Conservation (phyloP, 2,797 vertebrate species). For the Semaprochilodus insignis region DNA sequence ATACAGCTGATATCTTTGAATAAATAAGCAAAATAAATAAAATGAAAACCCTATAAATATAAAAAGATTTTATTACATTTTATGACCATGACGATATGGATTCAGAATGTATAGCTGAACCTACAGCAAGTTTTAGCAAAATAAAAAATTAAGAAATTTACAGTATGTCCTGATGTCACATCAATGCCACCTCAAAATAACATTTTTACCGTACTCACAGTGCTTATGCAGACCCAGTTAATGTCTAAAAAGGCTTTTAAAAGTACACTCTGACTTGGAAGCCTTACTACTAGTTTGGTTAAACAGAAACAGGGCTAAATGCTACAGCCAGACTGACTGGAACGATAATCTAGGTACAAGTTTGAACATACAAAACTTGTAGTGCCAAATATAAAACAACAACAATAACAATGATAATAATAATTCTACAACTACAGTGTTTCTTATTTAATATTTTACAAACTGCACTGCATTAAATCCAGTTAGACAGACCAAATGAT, state of each 20-base stretch:
- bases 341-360: not conserved
- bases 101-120: not conserved
- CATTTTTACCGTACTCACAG: not conserved
- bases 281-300: not conserved
- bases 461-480: too few species aligned
- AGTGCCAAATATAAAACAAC: too few species aligned
- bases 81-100: not conserved
- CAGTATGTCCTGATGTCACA: too few species aligned
- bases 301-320: not conserved
- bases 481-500: too few species aligned
- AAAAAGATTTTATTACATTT: not conserved
- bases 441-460: too few species aligned
- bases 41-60: too few species aligned
- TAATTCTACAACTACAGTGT: too few species aligned
- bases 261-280: not conserved
- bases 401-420: too few species aligned
- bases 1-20: not conserved
- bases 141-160: not conserved
- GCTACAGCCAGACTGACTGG: not conserved
- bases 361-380: too few species aligned
- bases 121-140: not conserved
- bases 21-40: not conserved
- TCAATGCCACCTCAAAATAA: not conserved
- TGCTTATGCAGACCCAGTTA: not conserved
- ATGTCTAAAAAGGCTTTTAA: too few species aligned